phyloP scores from a whole-genome alignment of 2,888 invertebrate species.

The Ephialtes manifestator region DNA sequence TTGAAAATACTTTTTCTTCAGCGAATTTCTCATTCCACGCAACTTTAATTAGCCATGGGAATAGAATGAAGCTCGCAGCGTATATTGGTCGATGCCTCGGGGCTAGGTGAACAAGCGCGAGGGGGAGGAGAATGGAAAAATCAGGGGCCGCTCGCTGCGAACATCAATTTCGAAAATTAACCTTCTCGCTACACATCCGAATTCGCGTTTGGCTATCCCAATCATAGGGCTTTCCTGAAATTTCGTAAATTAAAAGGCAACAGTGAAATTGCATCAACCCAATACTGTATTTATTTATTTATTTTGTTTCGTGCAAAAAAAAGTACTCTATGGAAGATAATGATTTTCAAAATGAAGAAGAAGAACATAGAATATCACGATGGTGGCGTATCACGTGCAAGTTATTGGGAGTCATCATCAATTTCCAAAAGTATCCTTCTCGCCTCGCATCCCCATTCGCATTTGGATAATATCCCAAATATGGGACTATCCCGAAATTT shows the following conservation, averaged over 20 bases:
- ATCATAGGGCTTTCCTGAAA: background rate
- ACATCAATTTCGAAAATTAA: slow-evolving; percentile 41
- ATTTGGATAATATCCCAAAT: too few species aligned
- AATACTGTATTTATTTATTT: background rate
- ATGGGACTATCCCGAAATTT: too few species aligned
- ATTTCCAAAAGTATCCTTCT: too few species aligned
- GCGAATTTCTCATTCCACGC: slow-evolving; percentile 11
- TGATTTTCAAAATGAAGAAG: too few species aligned
- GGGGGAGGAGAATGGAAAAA: background rate
- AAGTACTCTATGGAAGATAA: background rate
- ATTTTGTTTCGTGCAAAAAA: background rate
- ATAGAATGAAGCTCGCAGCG: background rate
- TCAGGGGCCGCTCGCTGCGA: background rate
- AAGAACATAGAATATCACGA: too few species aligned
- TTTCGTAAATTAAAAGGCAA: slow-evolving; percentile 24
- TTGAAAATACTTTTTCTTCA: background rate
- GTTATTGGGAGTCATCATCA: too few species aligned
- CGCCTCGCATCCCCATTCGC: too few species aligned
- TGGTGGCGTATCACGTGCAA: too few species aligned
- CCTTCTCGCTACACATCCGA: background rate
- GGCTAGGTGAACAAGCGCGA: background rate
- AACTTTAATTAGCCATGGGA: slow-evolving; percentile 26
- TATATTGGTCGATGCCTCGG: slow-evolving; percentile 2
- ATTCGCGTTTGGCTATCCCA: background rate
- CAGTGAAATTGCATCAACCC: slow-evolving; percentile 26